Evolutionary conservation across 1,140 invertebrate species (phyloP), one percentile per base, ranked within the genome.

Genomic region (Macrostomum lignano): DNA sequence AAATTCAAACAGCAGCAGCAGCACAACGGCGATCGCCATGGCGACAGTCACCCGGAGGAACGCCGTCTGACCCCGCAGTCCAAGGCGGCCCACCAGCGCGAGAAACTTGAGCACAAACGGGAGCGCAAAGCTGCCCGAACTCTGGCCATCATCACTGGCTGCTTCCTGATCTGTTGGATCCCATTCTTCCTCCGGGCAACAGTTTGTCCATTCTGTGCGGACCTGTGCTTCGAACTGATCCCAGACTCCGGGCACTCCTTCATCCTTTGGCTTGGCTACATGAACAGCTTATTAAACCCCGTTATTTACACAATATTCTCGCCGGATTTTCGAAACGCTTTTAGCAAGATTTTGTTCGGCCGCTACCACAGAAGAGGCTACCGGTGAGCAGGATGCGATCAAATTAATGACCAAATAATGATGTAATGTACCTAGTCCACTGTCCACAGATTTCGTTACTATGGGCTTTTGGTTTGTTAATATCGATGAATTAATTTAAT

Each of bases 61-160:
- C n/a, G n/a, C n/a, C n/a, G n/a, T n/a, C n/a, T n/a, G n/a, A n/a
- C n/a, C n/a, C n/a, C n/a, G n/a, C n/a, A n/a, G n/a, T n/a, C n/a
- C n/a, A n/a, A n/a, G n/a, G n/a, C n/a, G n/a, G n/a, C n/a, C n/a
- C 19, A 10, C 32, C 25, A 11, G 31, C 11, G 21, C 31, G 22
- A 29, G 15, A 36, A 26, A 41, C 32, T 46, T 17, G 45, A 46
- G 26, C 38, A 44, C 7, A 42, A 44, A 33, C 34, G 45, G 7
- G 45, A 46, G 29, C 25, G 42, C 9, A 46, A 48, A 36, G 46
- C 46, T n/a, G 42, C 44, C 3, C 46, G 45, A 17, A 48, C 44
- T 3, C 31, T 48, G n/a, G 46, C 46, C 1, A 44, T 48, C 10
- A 48, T 48, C 10, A 48, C 46, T 25, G 42, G 40, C 33, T 36